Evolutionary conservation across 2,797 vertebrate genomes (phyloP), one percentile per base, ranked within the genome.

Genomic region (Dipus sagitta): DNA sequence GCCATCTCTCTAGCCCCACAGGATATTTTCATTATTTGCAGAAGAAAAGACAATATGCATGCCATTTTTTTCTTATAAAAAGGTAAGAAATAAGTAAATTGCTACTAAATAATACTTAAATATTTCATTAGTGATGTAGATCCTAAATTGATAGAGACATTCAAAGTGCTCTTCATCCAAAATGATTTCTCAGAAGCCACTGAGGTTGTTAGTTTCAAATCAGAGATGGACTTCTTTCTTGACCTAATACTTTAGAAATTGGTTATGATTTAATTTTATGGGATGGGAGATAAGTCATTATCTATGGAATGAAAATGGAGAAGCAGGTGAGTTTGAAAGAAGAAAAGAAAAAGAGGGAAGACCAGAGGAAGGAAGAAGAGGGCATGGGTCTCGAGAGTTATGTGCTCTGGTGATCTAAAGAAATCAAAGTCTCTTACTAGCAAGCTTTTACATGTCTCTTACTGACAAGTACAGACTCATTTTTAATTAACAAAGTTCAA

Each of bases 11-110:
- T 11, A 47, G 47, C 47, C 47, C 47, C 32, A 71, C 30, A 88
- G 24, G n/a, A 28, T 77, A 87, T 67, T 92, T 91, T 87, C 34
- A 91, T 92, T 93, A 75, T 84, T 78, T 95, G 17, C 6, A 78
- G n/a, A 78, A 84, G 21, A 70, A 86, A 90, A 90, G 14, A 4
- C 30, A 17, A 75, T 23, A 68, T 65, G 24, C 13, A 15, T 75
- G 4, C 11, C 24, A 32, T 86, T 93, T 96, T 96, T 81, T 93
- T 24, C 64, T 60, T 76, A 88, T 94, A n/a, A 74, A 21, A 75
- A 85, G 88, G n/a, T 89, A 94, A 81, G 52, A 85, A 92, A 89
- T 72, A 91, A 91, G 77, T 10, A 52, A n/a, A 90, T 42, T 24
- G 23, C 34, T 65, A 85, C 21, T 78, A 85, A 90, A 70, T 70